Evolutionary conservation across 2,113 vertebrate genomes (phyloP).

Genomic region (Pelvicachromis taeniatus): DNA sequence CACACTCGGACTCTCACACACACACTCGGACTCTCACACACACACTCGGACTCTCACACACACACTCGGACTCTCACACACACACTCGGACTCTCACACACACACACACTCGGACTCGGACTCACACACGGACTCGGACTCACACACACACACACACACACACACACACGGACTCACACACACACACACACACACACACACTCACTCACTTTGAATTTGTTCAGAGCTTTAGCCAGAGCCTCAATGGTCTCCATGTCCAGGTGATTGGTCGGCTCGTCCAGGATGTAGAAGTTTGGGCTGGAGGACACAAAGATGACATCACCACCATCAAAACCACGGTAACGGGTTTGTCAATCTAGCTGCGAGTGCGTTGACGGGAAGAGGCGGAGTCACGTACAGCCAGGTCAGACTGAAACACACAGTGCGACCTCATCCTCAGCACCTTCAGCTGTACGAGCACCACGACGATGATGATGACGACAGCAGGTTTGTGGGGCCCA

Average conservation of each 20-base stretch:
- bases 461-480: not conserved
- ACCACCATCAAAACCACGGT: not conserved
- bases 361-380: not conserved
- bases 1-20: too few species aligned
- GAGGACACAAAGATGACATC: slow-evolving; percentile 3
- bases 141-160: not conserved
- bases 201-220: slow-evolving; percentile 82
- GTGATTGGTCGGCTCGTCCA: slow-evolving; percentile 97
- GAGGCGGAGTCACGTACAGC: not conserved
- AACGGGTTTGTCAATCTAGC: not conserved
- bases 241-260: slow-evolving; percentile 99
- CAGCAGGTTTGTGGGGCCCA: too few species aligned
- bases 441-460: not conserved
- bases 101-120: slow-evolving; percentile 51
- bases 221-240: slow-evolving; percentile 87
- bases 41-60: not conserved
- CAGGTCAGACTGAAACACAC: not conserved
- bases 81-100: slow-evolving; percentile 55
- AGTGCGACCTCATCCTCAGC: not conserved
- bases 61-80: not conserved
- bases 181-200: not conserved
- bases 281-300: slow-evolving; percentile 96
- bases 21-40: slow-evolving; percentile 63
- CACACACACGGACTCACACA: not conserved
- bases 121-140: not conserved